Evolutionary conservation across 2,888 invertebrate genomes (phyloP).

Genomic region (Drosophila kambysellisi): DNA sequence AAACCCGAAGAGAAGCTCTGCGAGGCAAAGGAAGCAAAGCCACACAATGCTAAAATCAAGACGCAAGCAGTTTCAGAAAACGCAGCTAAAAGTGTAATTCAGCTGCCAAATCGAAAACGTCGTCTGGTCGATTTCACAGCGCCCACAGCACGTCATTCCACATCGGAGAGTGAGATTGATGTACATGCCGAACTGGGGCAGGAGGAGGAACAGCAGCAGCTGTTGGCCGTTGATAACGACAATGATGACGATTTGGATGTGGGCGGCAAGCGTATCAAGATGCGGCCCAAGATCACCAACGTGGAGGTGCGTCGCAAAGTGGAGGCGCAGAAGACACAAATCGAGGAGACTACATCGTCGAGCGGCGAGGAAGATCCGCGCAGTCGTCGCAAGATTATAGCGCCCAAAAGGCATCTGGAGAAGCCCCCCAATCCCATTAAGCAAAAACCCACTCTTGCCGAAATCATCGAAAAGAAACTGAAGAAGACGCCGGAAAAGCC

Average conservation of each 20-base stretch:
- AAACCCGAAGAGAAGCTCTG: background rate
- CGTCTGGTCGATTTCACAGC: constrained; percentile 73
- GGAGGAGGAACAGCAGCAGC: constrained; percentile 85
- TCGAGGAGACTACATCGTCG: constrained; percentile 81
- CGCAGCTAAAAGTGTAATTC: constrained; percentile 5
- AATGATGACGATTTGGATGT: constrained; percentile 78
- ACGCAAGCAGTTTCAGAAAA: background rate
- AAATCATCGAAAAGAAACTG: constrained; percentile 81
- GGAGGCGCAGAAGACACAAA: constrained; percentile 80
- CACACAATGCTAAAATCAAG: constrained; percentile 1
- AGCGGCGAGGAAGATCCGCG: constrained; percentile 82
- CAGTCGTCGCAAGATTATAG: constrained; percentile 68
- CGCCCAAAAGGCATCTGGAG: constrained; percentile 65
- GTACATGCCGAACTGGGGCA: constrained; percentile 85
- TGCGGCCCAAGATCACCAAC: constrained; percentile 81
- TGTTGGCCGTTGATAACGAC: constrained; percentile 59
- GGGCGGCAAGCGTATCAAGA: constrained; percentile 84
- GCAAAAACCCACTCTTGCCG: constrained; percentile 77
- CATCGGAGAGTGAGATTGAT: constrained; percentile 84
- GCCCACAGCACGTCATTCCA: constrained; percentile 53
- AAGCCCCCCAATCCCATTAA: constrained; percentile 47
- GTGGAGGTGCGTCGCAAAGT: constrained; percentile 81
- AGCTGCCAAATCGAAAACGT: constrained; percentile 78
- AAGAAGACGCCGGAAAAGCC: constrained; percentile 73
- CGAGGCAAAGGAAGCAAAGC: constrained; percentile 6